phyloP scores from a whole-genome alignment of 2,888 invertebrate species.

The Cryptus viduatorius region DNA sequence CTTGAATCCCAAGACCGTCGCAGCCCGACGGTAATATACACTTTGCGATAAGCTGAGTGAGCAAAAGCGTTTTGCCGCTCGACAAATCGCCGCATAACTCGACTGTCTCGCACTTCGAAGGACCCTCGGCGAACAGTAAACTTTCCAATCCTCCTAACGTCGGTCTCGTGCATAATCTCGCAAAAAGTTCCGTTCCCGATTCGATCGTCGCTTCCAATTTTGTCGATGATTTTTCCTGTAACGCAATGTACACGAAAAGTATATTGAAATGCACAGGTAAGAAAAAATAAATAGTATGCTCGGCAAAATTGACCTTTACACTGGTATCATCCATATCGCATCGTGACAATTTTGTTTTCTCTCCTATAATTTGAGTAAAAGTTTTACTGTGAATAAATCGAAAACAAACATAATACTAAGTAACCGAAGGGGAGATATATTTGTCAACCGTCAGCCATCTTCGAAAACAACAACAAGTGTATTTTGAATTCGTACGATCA shows the following conservation, averaged over 20 bases:
- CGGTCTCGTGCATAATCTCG: slow-evolving; percentile 85
- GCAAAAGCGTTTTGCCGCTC: slow-evolving; percentile 85
- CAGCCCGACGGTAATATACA: slow-evolving; percentile 84
- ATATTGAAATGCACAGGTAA: slow-evolving; percentile 52
- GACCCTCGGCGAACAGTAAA: slow-evolving; percentile 84
- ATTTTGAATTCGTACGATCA: slow-evolving; percentile 11
- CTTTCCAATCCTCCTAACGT: slow-evolving; percentile 85
- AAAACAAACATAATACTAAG: neutral
- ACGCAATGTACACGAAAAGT: slow-evolving; percentile 24
- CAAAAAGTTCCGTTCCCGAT: slow-evolving; percentile 87
- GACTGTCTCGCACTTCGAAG: slow-evolving; percentile 83
- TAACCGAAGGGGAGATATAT: neutral
- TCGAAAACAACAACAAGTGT: neutral
- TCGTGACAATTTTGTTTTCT: neutral
- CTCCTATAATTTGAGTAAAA: neutral
- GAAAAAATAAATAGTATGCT: neutral
- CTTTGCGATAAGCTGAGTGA: slow-evolving; percentile 85
- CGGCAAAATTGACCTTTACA: neutral
- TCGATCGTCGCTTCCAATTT: slow-evolving; percentile 82
- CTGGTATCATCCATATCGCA: slow-evolving; percentile 1
- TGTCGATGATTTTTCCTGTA: slow-evolving; percentile 14
- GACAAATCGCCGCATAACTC: slow-evolving; percentile 85
- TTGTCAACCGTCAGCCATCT: slow-evolving; percentile 23
- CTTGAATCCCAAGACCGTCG: slow-evolving; percentile 80
- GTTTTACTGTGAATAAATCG: neutral